phyloP scores from a whole-genome alignment of 2,888 invertebrate genomes.

The Rhingia campestris region DNA sequence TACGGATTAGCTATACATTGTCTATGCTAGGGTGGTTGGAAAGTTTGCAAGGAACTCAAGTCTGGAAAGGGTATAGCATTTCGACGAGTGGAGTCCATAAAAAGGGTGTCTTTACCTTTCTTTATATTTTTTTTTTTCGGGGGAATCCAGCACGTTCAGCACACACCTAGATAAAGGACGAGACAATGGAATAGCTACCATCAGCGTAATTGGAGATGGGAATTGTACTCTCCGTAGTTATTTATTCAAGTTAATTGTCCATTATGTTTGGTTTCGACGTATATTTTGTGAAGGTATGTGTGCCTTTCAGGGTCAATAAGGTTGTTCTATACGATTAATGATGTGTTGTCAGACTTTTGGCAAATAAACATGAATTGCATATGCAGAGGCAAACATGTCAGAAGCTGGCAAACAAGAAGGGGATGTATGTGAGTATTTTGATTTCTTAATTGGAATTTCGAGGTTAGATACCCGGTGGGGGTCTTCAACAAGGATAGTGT shows the following conservation, averaged over 20 bases:
- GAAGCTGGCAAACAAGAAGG: too few relatives aligned
- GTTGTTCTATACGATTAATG: conserved; percentile 26
- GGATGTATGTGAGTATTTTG: too few relatives aligned
- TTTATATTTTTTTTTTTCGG: not conserved
- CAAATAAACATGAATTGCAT: conserved; percentile 5
- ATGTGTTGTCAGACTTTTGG: conserved; percentile 17
- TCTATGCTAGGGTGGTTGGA: not conserved
- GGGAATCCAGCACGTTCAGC: conserved; percentile 24
- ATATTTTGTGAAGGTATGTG: not conserved
- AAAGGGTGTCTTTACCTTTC: conserved; percentile 19
- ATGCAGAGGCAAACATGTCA: too few relatives aligned
- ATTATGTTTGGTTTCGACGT: conserved; percentile 22
- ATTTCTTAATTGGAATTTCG: too few relatives aligned
- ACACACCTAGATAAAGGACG: conserved; percentile 17
- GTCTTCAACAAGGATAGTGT: too few relatives aligned
- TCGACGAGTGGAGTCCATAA: conserved; percentile 8
- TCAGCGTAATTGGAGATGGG: conserved; percentile 62
- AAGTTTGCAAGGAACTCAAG: conserved; percentile 25
- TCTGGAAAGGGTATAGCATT: conserved; percentile 36
- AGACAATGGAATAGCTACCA: conserved; percentile 37
- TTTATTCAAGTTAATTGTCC: conserved; percentile 66
- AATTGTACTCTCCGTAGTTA: conserved; percentile 57
- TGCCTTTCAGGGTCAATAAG: conserved; percentile 36
- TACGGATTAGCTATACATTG: conserved; percentile 56
- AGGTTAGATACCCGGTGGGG: too few relatives aligned